Percentiles rank a stretch among this genome's conserved stretches.
phyloP scores from a whole-genome alignment of 1,140 invertebrate genomes.

The Carcinoscorpius rotundicauda region DNA sequence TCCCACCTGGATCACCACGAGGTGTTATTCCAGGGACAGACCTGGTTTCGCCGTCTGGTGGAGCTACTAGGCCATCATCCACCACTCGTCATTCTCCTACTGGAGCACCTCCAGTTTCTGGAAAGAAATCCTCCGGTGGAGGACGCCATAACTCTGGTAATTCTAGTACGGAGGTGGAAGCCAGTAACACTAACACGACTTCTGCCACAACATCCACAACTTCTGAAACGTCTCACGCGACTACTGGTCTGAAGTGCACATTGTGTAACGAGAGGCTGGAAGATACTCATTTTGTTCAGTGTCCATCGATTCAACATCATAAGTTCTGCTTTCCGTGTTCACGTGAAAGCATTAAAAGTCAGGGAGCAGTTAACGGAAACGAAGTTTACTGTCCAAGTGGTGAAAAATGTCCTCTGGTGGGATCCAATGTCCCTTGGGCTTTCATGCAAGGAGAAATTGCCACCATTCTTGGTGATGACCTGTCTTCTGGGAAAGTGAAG shows the following conservation, averaged over 20 bases:
- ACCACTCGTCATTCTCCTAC: conserved; percentile 18
- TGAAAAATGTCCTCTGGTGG: conserved; percentile 88
- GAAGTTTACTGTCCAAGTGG: conserved; percentile 84
- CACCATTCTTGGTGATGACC: conserved; percentile 84
- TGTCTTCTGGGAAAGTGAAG: conserved; percentile 21
- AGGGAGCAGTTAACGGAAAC: conserved; percentile 15
- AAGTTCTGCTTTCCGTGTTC: conserved; percentile 99
- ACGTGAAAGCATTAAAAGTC: conserved; percentile 44
- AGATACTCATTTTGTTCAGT: conserved; percentile 99
- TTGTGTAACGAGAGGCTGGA: conserved; percentile 94
- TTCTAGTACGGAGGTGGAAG: background rate
- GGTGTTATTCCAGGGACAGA: conserved; percentile 4
- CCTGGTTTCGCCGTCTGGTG: conserved; percentile 14
- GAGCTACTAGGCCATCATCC: conserved; percentile 12
- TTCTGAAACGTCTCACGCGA: conserved; percentile 10
- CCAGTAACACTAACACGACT: background rate
- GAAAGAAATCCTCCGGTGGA: background rate
- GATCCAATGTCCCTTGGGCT: conserved; percentile 95
- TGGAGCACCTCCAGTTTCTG: background rate
- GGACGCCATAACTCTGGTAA: background rate
- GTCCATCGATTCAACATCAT: conserved; percentile 91
- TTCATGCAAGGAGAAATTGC: conserved; percentile 99
- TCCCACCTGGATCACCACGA: conserved; percentile 17
- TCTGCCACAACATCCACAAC: conserved; percentile 2
- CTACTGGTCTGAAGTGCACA: conserved; percentile 52